Evolutionary conservation across 2,888 invertebrate species (phyloP), one percentile per base, ranked within the genome.

Genomic region (Fabriciana adippe): DNA sequence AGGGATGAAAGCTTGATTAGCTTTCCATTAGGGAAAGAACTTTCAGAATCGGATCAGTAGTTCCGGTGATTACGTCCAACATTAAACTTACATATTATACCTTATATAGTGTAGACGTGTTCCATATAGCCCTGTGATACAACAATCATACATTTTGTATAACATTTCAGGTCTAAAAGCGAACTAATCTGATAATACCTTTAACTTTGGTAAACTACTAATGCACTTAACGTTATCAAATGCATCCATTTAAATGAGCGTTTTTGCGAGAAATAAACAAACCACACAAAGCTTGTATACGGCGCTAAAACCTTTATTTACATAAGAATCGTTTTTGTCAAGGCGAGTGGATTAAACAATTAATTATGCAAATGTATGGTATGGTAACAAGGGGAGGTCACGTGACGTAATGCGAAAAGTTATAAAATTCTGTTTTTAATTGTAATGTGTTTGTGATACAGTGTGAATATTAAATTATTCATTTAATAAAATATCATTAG

Each of bases 301-400:
- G 66, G 56, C 60, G 68, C 61, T 67, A 67, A 67, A 67, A 68
- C 68, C 63, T 73, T 73, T 78, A 76, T 77, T 77, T 78, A 75
- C 74, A 72, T 76, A 77, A 77, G 75, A 77, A 77, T 73, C 73
- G 77, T 71, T 74, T 73, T 76, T 74, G 75, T 73, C 77, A 72
- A 71, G 54, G 72, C 71, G 76, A 79, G 82, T 83, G 82, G 83
- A 86, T 87, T 83, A 82, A 84, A 84, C 81, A 84, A 85, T 87
- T 88, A 84, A 87, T 88, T 88, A 87, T 77, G 79, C 75, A 80
- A 85, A 86, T 84, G 77, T 31, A 66, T 72, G 74, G 71, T 75
- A 72, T 74, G 73, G 75, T 57, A 63, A 26, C 45, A 14, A 61
- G 45, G 47, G n/a, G 41, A 61, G 55, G 61, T 57, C 56, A 51